Evolutionary conservation across 2,888 invertebrate genomes (phyloP).

Genomic region (Drepanosiphum platanoidis): DNA sequence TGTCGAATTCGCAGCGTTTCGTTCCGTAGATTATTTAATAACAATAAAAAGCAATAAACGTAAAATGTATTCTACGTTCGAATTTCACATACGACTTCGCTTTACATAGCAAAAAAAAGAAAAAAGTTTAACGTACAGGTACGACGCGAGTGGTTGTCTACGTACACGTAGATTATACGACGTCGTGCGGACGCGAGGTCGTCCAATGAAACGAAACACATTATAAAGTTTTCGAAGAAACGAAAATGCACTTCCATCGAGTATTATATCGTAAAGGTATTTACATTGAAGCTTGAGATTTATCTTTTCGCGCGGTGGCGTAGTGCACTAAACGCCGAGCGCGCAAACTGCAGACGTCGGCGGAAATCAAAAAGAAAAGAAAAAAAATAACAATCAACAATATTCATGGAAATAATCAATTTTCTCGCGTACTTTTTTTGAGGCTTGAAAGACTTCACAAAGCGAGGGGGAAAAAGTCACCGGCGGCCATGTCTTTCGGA

Average conservation of each 20-base stretch:
- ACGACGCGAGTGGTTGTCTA: too few species aligned
- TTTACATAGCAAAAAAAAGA: neutral
- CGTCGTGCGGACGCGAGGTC: neutral
- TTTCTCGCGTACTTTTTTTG: too few species aligned
- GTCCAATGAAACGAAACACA: neutral
- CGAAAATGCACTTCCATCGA: neutral
- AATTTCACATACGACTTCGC: neutral
- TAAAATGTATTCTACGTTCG: neutral
- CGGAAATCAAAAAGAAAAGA: neutral
- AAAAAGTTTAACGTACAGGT: neutral
- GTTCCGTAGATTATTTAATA: neutral
- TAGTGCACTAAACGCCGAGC: too few species aligned
- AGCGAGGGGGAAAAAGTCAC: too few species aligned
- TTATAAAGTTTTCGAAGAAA: neutral
- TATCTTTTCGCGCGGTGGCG: too few species aligned
- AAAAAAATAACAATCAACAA: too few species aligned
- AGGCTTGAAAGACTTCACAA: too few species aligned
- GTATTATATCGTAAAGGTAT: neutral
- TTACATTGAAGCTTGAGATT: neutral
- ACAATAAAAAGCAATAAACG: slow-evolving; percentile 28
- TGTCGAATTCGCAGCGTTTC: neutral
- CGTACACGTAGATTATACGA: neutral
- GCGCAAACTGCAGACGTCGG: neutral
- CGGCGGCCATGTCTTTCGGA: too few species aligned
- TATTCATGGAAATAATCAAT: too few species aligned